A percentile compares a stretch with the other conserved stretches of the same genome.
phyloP scores from a whole-genome alignment of 2,113 vertebrate genomes.

The Chloropsis hardwickii region DNA sequence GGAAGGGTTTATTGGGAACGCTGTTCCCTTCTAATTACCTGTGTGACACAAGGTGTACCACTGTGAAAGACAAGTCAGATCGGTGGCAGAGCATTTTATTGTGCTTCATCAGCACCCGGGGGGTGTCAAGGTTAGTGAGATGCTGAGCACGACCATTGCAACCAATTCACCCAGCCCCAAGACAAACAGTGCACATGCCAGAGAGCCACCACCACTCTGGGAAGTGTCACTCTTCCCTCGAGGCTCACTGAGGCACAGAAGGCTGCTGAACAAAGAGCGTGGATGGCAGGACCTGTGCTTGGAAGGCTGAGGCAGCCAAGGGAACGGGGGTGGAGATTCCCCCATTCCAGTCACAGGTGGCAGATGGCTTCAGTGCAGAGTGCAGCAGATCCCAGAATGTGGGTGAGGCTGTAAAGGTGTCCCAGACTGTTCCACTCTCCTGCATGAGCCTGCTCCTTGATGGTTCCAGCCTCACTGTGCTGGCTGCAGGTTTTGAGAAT shows the following conservation, averaged over 20 bases:
- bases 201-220: background rate
- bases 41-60: background rate
- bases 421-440: background rate
- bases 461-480: background rate
- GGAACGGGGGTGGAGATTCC: background rate
- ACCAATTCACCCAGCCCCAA: background rate
- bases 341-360: background rate
- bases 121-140: slow-evolving; percentile 17
- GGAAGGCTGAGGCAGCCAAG: background rate
- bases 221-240: background rate
- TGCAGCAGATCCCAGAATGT: background rate
- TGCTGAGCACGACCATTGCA: background rate
- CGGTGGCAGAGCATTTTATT: background rate
- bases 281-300: background rate
- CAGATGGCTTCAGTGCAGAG: background rate
- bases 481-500: background rate
- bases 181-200: background rate
- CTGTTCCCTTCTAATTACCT: slow-evolving; percentile 16
- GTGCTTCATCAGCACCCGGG: slow-evolving; percentile 4
- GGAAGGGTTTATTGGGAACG: background rate
- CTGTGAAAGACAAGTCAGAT: slow-evolving; percentile 3
- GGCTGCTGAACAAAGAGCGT: background rate
- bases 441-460: background rate
- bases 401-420: background rate
- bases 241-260: background rate